Conservation (phyloP, 2,113 vertebrate genomes). For the Xyrauchen texanus region DNA sequence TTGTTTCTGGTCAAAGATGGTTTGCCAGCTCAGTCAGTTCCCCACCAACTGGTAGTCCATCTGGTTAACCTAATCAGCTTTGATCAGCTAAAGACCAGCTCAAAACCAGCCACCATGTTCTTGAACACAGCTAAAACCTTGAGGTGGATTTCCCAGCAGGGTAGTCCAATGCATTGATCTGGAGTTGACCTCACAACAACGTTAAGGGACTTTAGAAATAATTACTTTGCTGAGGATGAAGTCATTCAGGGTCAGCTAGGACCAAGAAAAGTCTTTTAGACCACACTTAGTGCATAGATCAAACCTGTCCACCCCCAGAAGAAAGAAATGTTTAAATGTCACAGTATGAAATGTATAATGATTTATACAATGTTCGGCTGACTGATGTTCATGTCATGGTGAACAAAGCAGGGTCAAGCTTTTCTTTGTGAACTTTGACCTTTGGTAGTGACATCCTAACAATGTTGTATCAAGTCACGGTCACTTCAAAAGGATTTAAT, state of each 20-base stretch:
- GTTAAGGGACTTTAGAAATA: constrained; percentile 19
- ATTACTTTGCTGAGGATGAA: not conserved
- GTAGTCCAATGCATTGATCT: not conserved
- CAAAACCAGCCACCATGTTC: no score
- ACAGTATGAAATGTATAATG: not conserved
- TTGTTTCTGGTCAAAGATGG: no score
- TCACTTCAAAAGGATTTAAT: constrained; percentile 6
- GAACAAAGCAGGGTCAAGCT: constrained; percentile 28
- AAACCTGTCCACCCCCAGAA: not conserved
- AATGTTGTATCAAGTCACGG: not conserved
- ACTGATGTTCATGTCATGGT: constrained; percentile 11
- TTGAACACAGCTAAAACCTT: no score
- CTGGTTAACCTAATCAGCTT: no score
- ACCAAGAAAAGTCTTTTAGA: constrained; percentile 8
- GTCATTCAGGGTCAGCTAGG: constrained; percentile 22
- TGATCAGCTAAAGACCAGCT: no score
- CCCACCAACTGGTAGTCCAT: no score
- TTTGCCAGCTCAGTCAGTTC: no score
- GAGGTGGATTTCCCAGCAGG: no score
- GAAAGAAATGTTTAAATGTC: constrained; percentile 27
- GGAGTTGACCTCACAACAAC: constrained; percentile 22
- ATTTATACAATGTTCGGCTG: not conserved
- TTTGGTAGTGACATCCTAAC: constrained; percentile 22
- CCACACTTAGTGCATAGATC: not conserved
- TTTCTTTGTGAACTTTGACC: constrained; percentile 29